These are phyloP conservation scores for Aix galericulata DNA, from an alignment of 2,113 vertebrate species.

Conservation along the genomic window DNA sequence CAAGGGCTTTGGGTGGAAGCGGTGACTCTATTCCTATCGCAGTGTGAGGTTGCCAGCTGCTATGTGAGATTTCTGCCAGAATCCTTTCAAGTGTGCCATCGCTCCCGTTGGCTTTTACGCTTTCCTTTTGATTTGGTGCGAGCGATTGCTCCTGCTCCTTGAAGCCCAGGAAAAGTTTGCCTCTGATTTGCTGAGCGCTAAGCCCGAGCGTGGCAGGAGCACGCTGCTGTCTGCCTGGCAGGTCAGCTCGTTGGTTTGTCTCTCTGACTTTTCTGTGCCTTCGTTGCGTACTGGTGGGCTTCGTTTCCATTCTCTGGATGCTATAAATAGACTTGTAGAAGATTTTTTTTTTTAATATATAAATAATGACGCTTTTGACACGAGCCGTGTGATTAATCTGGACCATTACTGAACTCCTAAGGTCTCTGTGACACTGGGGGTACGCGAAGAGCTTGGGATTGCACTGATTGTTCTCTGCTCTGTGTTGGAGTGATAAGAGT, in stretches of 20 bases:
- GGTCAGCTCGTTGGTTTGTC: constrained; percentile 48
- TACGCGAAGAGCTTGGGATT: background rate
- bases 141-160: background rate
- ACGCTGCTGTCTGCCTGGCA: background rate
- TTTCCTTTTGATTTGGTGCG: constrained; percentile 8
- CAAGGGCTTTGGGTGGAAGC: constrained; percentile 8
- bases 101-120: constrained; percentile 5
- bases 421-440: constrained; percentile 3
- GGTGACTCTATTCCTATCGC: constrained; percentile 41
- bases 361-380: background rate
- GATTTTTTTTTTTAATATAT: background rate
- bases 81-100: constrained; percentile 20
- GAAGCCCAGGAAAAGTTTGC: constrained; percentile 42
- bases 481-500: constrained; percentile 40
- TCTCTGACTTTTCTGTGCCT: background rate
- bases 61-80: constrained; percentile 63
- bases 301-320: background rate
- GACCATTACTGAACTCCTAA: background rate
- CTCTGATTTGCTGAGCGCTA: constrained; percentile 28
- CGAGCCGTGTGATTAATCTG: background rate
- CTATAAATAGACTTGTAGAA: background rate
- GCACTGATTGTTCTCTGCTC: constrained; percentile 19
- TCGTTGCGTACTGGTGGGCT: background rate
- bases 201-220: constrained; percentile 60
- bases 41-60: constrained; percentile 67